Conservation (phyloP, 1,140 invertebrate genomes). For the Asobara japonica region DNA sequence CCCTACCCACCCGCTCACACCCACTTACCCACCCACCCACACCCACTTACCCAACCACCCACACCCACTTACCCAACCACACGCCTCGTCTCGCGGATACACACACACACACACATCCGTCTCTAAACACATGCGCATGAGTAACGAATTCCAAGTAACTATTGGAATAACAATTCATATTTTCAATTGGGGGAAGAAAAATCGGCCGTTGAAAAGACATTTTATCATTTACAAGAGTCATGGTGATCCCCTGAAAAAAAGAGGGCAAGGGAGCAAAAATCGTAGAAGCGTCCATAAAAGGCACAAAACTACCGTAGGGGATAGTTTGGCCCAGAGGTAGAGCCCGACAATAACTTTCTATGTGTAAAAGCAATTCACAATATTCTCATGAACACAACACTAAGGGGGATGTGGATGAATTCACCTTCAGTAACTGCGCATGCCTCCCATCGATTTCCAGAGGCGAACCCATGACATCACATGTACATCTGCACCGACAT, state of each 20-base stretch:
- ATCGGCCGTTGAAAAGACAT: neutral
- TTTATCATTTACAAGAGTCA: neutral
- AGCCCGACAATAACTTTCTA: neutral
- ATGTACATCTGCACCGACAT: neutral
- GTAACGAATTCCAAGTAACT: too few relatives aligned
- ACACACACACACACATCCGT: too few relatives aligned
- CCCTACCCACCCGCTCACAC: too few relatives aligned
- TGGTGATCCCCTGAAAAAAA: neutral
- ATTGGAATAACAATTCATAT: too few relatives aligned
- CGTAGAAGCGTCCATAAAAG: neutral
- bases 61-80: too few relatives aligned
- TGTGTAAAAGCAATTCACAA: neutral
- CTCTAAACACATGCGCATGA: too few relatives aligned
- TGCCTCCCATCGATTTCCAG: slow-evolving; percentile 51
- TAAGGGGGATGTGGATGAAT: slow-evolving; percentile 1
- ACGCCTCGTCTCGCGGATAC: too few relatives aligned
- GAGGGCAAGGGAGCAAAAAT: slow-evolving; percentile 2
- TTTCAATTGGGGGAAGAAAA: too few relatives aligned
- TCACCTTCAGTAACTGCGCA: slow-evolving; percentile 39
- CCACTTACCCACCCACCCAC: too few relatives aligned
- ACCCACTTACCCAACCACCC: too few relatives aligned
- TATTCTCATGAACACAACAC: neutral
- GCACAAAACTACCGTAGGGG: neutral
- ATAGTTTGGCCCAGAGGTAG: neutral
- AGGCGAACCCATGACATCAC: neutral